Evolutionary conservation across 2,797 vertebrate species (phyloP), one percentile per base, ranked within the genome.

Genomic region (Acanthis flammea): DNA sequence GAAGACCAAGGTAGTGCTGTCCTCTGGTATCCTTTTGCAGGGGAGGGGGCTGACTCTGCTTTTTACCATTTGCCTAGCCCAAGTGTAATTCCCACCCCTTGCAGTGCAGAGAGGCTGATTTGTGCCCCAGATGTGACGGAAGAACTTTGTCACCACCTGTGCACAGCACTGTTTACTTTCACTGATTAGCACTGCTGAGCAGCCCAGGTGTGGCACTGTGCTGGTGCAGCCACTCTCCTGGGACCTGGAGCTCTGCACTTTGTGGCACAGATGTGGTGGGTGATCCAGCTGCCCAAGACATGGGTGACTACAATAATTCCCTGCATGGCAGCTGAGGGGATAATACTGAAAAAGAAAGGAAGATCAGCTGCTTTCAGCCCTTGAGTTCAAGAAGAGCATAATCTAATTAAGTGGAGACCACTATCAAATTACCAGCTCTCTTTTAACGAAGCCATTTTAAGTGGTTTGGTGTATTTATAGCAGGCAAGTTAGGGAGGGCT

Each of bases 381-480:
- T 84, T 47, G 58, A 95, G 60, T 95, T 96, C 67, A 94, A 90
- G 79, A 95, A 82, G 27, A 86, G 63, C 70, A 63, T 90, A 94
- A 96, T 94, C 91, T 95, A 95, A 97, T 97, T 96, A 96, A 94
- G 82, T 67, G 70, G 87, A 96, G 91, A 91, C 92, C 82, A 92
- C 91, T 93, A 88, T 95, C 83, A 96, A 92, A 94, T 95, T 96
- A 96, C 87, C 89, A 90, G 55, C 72, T 90, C 71, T 95, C 76
- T 91, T 95, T 94, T 74, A 96, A 88, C 10, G 0, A 76, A 86
- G 91, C 79, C 90, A 58, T 96, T 96, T 95, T 41, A 88, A 94
- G 79, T 84, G 73, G 51, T 92, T 92, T 61, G 61, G 73, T 91
- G 44, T 96, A 96, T 96, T 97, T 96, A 94, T 96, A 94, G 94